A percentile compares a stretch with the other conserved stretches of the same genome.
phyloP scores from a whole-genome alignment of 2,113 vertebrate species.

The Panthera leo region DNA sequence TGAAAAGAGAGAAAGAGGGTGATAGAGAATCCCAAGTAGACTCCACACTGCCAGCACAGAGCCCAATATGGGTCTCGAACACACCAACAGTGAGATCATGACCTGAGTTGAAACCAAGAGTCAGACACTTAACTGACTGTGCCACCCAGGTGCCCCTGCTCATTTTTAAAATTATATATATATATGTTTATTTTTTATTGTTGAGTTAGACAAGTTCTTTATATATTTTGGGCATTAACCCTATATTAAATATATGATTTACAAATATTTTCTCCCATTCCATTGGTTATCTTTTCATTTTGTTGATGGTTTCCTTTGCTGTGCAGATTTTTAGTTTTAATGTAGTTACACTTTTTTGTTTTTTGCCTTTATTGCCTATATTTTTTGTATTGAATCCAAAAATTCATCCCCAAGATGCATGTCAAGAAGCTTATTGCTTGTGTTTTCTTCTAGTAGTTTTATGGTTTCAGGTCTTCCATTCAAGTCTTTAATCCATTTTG shows the following conservation, averaged over 20 bases:
- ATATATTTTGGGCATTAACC: neutral
- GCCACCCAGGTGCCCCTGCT: too few relatives aligned
- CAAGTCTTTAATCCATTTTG: neutral
- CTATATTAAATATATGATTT: neutral
- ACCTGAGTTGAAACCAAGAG: too few relatives aligned
- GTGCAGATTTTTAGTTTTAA: neutral
- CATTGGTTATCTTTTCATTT: neutral
- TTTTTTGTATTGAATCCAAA: neutral
- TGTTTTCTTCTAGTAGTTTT: neutral
- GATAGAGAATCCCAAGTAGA: too few relatives aligned
- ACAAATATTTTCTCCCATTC: neutral
- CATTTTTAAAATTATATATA: neutral
- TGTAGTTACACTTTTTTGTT: neutral
- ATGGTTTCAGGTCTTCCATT: neutral
- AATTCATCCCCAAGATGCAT: neutral
- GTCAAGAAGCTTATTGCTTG: neutral
- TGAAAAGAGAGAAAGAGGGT: too few relatives aligned
- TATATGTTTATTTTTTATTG: neutral
- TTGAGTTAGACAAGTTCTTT: neutral
- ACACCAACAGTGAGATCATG: too few relatives aligned
- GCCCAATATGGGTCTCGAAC: too few relatives aligned
- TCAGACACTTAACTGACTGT: too few relatives aligned
- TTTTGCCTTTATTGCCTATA: neutral
- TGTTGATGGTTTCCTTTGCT: neutral
- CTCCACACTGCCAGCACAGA: too few relatives aligned